Evolutionary conservation across 2,888 invertebrate genomes (phyloP), one percentile per base, ranked within the genome.

Genomic region (Pterostichus niger): DNA sequence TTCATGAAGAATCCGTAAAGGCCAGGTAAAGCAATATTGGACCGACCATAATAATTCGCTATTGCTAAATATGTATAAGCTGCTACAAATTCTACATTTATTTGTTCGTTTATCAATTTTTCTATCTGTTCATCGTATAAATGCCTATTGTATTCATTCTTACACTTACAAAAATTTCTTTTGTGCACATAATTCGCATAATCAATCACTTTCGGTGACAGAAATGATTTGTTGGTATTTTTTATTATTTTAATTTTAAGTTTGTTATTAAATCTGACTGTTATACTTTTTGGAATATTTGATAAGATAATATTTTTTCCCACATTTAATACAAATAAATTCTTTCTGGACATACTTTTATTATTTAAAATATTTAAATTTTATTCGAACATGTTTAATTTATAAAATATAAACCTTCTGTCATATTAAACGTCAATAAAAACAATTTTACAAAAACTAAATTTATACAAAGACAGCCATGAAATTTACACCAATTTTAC

Each of bases 51-150:
- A 86, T 90, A 91, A 83, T 88, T 87, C 88, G 93, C 92, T 93
- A 94, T 93, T 9, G 93, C 91, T 84, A 93, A 88, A 88, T 94
- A 94, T 73, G 91, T 90, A 87, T 93, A 93, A 85, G 91, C 91
- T 15, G 93, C 93, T 84, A 91, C 91, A 11, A 93, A 89, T 88
- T 94, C 94, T 80, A 89, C 88, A 85, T 91, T 90, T 85, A 93
- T 91, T 88, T 94, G 93, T 61, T 90, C 88, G 87, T 93, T 93
- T 49, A 93, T 85, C 15, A 88, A 89, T 15, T 88, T 88, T 88
- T 93, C 93, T 9, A 90, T 89, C 85, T 92, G 92, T 84, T 89
- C 85, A 82, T 90, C 88, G 85, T 90, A 91, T 56, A 87, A 82
- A 75, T 88, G 88, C 0, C 88, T 85, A 33, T 82, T 83, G 33